Conservation (phyloP, 2,797 vertebrate genomes). For the Malurus leucopterus region DNA sequence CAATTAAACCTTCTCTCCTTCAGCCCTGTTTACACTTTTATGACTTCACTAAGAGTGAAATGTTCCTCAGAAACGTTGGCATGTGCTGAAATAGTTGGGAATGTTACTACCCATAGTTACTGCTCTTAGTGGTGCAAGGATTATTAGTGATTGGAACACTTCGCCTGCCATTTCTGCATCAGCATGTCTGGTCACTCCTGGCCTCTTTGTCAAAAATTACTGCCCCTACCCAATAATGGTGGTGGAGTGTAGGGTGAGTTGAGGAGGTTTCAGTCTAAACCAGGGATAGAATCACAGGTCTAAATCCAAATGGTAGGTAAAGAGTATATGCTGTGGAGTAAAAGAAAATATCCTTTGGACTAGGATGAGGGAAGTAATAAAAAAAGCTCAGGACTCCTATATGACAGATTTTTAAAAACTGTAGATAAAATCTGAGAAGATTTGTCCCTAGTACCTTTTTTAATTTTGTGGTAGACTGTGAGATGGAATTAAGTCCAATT, state of each 20-base stretch:
- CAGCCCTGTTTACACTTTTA: neutral
- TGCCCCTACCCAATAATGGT: neutral
- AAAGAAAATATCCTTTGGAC: neutral
- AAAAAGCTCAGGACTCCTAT: neutral
- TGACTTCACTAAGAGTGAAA: neutral
- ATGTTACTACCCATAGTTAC: rapidly evolving
- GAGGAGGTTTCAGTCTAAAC: neutral
- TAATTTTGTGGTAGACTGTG: neutral
- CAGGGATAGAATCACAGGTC: neutral
- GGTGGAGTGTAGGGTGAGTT: neutral
- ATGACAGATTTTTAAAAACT: neutral
- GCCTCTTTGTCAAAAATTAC: neutral
- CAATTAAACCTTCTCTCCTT: neutral
- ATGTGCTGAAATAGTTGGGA: neutral
- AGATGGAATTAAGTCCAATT: neutral
- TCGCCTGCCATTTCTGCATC: neutral
- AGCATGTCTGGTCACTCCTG: neutral
- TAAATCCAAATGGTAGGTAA: neutral
- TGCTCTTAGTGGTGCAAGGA: neutral
- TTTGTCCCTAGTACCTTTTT: neutral
- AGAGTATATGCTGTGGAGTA: neutral
- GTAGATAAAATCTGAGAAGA: neutral
- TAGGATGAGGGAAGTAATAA: neutral
- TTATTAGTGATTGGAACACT: neutral
- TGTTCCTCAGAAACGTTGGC: neutral